Conservation (phyloP, 2,888 invertebrate species). For the Lepeophtheirus nordmannii region DNA sequence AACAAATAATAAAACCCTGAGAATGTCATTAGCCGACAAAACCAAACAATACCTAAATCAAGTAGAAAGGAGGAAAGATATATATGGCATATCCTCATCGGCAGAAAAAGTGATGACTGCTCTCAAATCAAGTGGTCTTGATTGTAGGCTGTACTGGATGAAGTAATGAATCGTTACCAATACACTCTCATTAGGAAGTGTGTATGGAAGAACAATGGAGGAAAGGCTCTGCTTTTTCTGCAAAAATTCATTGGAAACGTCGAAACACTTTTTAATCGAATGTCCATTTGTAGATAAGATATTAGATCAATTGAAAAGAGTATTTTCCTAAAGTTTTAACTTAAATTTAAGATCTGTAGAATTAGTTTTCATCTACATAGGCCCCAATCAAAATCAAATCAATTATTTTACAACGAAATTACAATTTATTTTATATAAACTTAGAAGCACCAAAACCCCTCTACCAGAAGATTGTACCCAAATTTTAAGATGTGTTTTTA, state of each 20-base stretch:
- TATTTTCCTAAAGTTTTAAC: not conserved
- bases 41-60: not conserved
- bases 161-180: not conserved
- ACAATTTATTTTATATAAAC: not conserved
- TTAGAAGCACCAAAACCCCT: not conserved
- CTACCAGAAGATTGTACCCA: constrained; percentile 2
- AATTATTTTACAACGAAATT: not conserved
- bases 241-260: not conserved
- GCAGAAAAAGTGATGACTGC: not conserved
- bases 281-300: not conserved
- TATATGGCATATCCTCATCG: constrained; percentile 2
- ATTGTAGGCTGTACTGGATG: not conserved
- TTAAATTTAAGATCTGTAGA: not conserved
- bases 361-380: not conserved
- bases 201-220: not conserved
- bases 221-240: not conserved
- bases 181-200: not conserved
- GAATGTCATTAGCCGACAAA: not conserved
- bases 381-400: constrained; percentile 2
- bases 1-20: not conserved
- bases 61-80: not conserved
- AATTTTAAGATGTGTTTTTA: not conserved
- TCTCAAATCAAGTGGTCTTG: not conserved
- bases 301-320: not conserved
- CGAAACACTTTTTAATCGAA: not conserved